These are phyloP conservation scores for Fragum fragum DNA, from an alignment of 2,888 invertebrate genomes.

Conservation along the genomic window DNA sequence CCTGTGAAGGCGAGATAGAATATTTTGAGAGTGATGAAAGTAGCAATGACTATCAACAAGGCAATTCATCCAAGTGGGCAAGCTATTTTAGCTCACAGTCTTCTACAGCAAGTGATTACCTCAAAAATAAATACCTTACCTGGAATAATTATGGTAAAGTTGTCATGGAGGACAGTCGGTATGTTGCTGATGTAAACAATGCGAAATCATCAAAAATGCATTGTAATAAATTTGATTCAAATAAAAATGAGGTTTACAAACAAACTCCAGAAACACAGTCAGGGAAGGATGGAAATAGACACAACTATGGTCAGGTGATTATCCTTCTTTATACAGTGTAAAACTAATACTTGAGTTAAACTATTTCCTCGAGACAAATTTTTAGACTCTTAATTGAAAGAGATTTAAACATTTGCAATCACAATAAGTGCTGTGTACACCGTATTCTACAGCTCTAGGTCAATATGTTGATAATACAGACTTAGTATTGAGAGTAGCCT, in stretches of 20 bases:
- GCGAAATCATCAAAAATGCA: not conserved
- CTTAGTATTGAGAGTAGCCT: no score
- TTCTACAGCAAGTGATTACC: slow-evolving; percentile 55
- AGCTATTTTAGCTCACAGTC: slow-evolving; percentile 59
- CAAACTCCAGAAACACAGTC: not conserved
- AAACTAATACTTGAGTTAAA: no score
- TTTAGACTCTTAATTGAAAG: no score
- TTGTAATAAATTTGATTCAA: not conserved
- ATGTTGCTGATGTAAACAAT: not conserved
- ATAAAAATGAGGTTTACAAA: not conserved
- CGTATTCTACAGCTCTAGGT: no score
- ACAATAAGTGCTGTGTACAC: no score
- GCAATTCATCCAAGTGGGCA: slow-evolving; percentile 49
- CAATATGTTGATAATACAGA: no score
- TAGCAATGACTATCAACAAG: not conserved
- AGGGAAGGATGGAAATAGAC: not conserved
- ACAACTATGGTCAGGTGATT: not conserved
- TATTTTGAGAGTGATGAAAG: not conserved
- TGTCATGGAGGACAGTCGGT: slow-evolving; percentile 30
- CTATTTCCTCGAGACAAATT: no score
- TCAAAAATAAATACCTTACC: slow-evolving; percentile 41
- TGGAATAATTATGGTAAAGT: slow-evolving; percentile 23
- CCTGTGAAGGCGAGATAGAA: not conserved
- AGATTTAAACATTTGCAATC: no score
- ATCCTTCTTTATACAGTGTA: not conserved